A percentile compares a stretch with the other conserved stretches of the same genome.
Conservation (phyloP, 2,113 vertebrate species). For the Rhinoptilus africanus region DNA sequence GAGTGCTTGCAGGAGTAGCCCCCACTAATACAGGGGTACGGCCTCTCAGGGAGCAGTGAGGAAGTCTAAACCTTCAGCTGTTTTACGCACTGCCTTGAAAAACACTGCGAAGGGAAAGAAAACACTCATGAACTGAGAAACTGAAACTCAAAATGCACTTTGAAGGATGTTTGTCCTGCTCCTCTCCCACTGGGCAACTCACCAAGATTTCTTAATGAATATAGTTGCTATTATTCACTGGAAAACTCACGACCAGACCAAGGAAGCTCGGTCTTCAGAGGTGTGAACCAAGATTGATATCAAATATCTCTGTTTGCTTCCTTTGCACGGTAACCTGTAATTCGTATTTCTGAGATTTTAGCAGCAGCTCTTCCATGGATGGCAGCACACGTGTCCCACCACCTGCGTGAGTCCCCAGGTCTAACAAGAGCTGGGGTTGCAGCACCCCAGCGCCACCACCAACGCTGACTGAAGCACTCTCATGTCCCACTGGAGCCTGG, state of each 20-base stretch:
- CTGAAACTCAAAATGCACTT: not conserved
- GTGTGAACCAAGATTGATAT: not conserved
- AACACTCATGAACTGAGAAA: not conserved
- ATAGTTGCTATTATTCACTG: not conserved
- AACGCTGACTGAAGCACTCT: accelerated
- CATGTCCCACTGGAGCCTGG: not conserved
- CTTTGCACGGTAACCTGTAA: not conserved
- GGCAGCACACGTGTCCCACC: accelerated
- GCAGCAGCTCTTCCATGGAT: not conserved
- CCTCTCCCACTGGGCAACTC: not conserved
- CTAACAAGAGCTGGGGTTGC: not conserved
- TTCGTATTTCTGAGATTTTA: not conserved
- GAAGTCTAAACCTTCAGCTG: not conserved
- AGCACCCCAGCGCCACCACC: not conserved
- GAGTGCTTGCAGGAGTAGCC: not conserved
- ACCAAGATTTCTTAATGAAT: not conserved
- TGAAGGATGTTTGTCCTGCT: not conserved
- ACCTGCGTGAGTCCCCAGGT: accelerated
- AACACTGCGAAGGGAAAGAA: not conserved
- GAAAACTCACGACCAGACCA: not conserved
- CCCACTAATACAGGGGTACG: not conserved
- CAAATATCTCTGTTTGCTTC: not conserved
- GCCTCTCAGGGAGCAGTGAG: not conserved
- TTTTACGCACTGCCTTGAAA: not conserved
- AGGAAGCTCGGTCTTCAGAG: not conserved